phyloP scores from a whole-genome alignment of 2,888 invertebrate genomes.

The Dicyrtoma fusca region DNA sequence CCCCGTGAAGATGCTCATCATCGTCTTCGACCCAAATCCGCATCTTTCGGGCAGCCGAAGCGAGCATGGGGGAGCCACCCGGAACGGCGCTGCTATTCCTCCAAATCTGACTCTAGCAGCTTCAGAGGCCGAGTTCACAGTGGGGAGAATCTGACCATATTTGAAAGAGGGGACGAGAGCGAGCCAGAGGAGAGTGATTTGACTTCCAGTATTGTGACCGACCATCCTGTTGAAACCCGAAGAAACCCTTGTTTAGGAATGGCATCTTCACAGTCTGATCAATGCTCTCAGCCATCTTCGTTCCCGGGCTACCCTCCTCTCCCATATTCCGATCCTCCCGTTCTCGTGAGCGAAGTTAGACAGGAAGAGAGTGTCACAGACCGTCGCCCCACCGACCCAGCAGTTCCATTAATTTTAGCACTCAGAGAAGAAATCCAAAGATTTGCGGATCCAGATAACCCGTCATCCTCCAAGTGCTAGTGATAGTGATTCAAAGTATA shows the following conservation, averaged over 20 bases:
- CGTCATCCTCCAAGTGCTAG: too few relatives aligned
- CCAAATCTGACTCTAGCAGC: constrained; percentile 39
- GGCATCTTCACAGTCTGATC: too few relatives aligned
- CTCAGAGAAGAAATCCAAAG: constrained; percentile 72
- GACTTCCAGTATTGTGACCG: constrained; percentile 32
- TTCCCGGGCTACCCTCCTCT: constrained; percentile 55
- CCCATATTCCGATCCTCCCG: constrained; percentile 53
- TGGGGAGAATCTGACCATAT: not conserved
- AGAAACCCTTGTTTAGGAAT: too few relatives aligned
- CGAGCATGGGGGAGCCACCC: constrained; percentile 50
- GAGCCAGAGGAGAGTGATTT: not conserved
- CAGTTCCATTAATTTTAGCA: constrained; percentile 79
- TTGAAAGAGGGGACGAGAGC: constrained; percentile 34
- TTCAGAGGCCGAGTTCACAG: not conserved
- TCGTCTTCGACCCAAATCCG: constrained; percentile 56
- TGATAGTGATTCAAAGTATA: too few relatives aligned
- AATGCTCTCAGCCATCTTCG: not conserved
- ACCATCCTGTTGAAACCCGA: too few relatives aligned
- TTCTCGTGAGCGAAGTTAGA: not conserved
- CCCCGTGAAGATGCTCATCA: too few relatives aligned
- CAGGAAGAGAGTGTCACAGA: constrained; percentile 23
- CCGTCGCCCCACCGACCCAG: constrained; percentile 68
- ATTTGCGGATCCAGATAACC: too few relatives aligned
- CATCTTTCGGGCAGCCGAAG: constrained; percentile 52
- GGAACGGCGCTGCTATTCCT: constrained; percentile 47